Evolutionary conservation across 1,140 invertebrate genomes (phyloP).

Genomic region (Holotrichia oblita): DNA sequence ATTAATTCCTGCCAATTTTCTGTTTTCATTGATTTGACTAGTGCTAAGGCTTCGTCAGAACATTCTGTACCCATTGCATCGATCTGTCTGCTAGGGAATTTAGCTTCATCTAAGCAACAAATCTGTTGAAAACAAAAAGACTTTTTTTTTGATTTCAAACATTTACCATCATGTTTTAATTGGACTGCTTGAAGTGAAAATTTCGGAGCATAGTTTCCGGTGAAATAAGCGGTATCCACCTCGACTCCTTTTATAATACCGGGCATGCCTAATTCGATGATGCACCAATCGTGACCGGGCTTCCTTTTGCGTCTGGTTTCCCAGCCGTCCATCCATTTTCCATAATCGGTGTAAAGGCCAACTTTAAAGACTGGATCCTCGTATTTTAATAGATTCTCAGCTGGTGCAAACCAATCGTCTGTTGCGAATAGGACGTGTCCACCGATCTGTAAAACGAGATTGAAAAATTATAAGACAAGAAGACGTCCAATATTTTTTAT

Average conservation of each 20-base stretch:
- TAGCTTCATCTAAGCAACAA: constrained; percentile 62
- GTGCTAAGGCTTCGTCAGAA: constrained; percentile 61
- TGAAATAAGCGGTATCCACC: constrained; percentile 74
- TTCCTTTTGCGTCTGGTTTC: constrained; percentile 72
- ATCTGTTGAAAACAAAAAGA: not conserved
- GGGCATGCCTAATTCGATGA: constrained; percentile 68
- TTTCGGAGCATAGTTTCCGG: constrained; percentile 72
- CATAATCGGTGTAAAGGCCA: constrained; percentile 70
- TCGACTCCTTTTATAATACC: constrained; percentile 69
- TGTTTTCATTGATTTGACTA: constrained; percentile 63
- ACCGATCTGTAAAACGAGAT: constrained; percentile 61
- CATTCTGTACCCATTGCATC: constrained; percentile 66
- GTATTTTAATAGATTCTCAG: constrained; percentile 71
- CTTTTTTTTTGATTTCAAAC: no score
- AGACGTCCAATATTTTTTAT: no score
- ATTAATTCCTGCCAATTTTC: constrained; percentile 70
- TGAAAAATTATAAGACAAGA: not conserved
- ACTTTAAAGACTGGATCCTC: constrained; percentile 67
- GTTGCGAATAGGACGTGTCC: constrained; percentile 71
- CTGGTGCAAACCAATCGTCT: constrained; percentile 74
- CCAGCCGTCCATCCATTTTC: constrained; percentile 81
- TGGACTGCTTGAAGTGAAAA: constrained; percentile 72
- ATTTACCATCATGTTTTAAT: constrained; percentile 63
- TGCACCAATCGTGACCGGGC: constrained; percentile 73
- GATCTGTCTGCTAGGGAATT: constrained; percentile 62